phyloP scores from a whole-genome alignment of 2,888 invertebrate species.

The Diplazon laetatorius region DNA sequence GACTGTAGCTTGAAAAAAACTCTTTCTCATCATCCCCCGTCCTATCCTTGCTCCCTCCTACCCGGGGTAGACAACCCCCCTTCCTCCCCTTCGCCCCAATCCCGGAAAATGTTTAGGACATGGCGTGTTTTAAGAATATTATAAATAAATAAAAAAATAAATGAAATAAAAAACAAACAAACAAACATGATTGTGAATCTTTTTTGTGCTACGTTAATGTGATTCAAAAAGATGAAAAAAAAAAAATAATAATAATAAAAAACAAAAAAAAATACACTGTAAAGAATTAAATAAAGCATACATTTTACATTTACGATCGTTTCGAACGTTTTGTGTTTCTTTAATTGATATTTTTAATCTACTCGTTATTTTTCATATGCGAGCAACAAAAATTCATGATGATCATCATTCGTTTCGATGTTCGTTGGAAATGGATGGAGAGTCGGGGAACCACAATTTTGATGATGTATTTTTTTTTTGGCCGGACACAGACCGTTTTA shows the following conservation, averaged over 20 bases:
- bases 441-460: not conserved
- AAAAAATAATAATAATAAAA: constrained; percentile 85
- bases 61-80: no score
- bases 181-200: constrained; percentile 87
- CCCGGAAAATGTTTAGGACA: constrained; percentile 76
- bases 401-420: no score
- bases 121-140: constrained; percentile 84
- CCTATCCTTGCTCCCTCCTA: no score
- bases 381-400: no score
- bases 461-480: constrained; percentile 23
- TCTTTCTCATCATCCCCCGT: constrained; percentile 77
- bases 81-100: not conserved
- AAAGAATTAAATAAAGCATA: constrained; percentile 84
- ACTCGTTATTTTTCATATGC: no score
- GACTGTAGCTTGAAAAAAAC: constrained; percentile 78
- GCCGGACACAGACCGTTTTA: constrained; percentile 67
- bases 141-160: constrained; percentile 82
- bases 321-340: not conserved
- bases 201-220: constrained; percentile 86
- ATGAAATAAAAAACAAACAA: no score
- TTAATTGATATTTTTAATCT: no score
- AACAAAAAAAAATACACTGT: constrained; percentile 85
- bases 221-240: constrained; percentile 85
- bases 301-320: constrained; percentile 79
- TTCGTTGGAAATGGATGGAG: not conserved